A percentile compares a stretch with the other conserved stretches of the same genome.
These are phyloP conservation scores for Cepaea nemoralis DNA, from an alignment of 1,140 invertebrate genomes.

Conservation along the genomic window DNA sequence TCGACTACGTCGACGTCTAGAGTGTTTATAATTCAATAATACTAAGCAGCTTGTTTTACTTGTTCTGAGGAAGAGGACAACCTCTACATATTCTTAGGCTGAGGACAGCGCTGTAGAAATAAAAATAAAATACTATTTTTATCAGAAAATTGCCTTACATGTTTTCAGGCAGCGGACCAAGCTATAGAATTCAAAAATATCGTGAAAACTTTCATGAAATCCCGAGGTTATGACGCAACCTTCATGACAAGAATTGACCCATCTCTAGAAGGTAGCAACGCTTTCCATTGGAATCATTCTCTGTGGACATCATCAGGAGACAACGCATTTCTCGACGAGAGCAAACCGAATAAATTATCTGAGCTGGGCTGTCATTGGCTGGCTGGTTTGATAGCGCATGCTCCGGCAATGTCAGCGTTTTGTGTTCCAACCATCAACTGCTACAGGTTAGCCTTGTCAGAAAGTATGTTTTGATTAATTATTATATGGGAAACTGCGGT, in stretches of 20 bases:
- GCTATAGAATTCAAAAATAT: constrained; percentile 27
- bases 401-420: constrained; percentile 1
- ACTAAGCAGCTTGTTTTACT: too few relatives aligned
- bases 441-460: constrained; percentile 33
- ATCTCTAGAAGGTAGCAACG: background rate
- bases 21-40: too few relatives aligned
- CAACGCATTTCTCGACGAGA: background rate
- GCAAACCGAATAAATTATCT: background rate
- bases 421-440: constrained; percentile 13
- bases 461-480: too few relatives aligned
- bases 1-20: too few relatives aligned
- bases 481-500: too few relatives aligned
- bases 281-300: constrained; percentile 22
- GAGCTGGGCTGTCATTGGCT: too few relatives aligned
- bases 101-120: too few relatives aligned
- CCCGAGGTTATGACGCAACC: background rate
- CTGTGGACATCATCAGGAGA: too few relatives aligned
- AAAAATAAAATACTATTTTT: too few relatives aligned
- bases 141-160: too few relatives aligned
- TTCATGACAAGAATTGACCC: constrained; percentile 24
- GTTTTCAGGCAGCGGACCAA: background rate
- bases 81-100: too few relatives aligned
- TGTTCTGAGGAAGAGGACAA: too few relatives aligned
- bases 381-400: constrained; percentile 14
- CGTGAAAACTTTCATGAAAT: constrained; percentile 22